Conservation (phyloP, 1,140 invertebrate genomes). For the Aphis gossypii region DNA sequence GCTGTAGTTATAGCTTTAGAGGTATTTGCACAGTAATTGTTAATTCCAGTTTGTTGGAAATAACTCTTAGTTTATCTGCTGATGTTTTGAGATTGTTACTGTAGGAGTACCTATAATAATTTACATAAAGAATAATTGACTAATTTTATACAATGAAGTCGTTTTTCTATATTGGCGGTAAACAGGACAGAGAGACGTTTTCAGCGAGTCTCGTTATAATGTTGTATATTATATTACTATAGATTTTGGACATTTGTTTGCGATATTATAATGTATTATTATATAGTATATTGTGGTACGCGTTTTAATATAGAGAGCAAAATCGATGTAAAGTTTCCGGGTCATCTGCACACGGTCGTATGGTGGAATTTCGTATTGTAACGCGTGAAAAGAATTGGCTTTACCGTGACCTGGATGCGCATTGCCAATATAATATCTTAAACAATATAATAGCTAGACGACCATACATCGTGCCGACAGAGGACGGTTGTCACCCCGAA, state of each 20-base stretch:
- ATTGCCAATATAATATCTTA: constrained; percentile 4
- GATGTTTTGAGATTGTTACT: not conserved
- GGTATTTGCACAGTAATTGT: not conserved
- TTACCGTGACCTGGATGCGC: not conserved
- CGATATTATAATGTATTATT: not conserved
- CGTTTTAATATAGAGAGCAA: not conserved
- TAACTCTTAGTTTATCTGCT: not conserved
- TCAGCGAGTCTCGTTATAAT: not conserved
- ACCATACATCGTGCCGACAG: not conserved
- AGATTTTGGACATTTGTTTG: not conserved
- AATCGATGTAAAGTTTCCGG: not conserved
- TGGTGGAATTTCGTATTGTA: constrained; percentile 18
- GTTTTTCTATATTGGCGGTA: not conserved
- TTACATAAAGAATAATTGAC: not conserved
- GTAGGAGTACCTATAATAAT: too few relatives aligned
- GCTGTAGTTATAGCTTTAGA: not conserved
- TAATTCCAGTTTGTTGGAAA: not conserved
- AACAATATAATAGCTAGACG: not conserved
- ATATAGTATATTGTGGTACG: not conserved
- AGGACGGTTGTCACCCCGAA: constrained; percentile 7
- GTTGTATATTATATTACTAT: not conserved
- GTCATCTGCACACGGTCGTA: not conserved
- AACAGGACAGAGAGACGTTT: not conserved
- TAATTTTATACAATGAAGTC: not conserved
- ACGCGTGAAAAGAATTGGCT: constrained; percentile 22